phyloP scores from a whole-genome alignment of 1,140 invertebrate species.

The Lordiphosa collinella region DNA sequence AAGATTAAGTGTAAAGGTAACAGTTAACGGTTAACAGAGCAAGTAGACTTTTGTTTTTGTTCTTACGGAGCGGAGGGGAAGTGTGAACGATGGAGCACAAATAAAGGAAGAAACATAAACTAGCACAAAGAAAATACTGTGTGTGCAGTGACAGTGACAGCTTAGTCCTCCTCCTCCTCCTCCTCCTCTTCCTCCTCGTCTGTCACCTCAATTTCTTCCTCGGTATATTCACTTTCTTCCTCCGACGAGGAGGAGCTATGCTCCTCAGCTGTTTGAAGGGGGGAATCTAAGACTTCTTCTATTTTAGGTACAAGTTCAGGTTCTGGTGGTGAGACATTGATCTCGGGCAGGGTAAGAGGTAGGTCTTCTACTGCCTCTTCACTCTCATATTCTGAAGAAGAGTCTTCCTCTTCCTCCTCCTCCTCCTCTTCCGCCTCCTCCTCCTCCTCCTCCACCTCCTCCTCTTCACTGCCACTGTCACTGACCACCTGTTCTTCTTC shows the following conservation, averaged over 20 bases:
- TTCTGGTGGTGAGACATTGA: constrained; percentile 51
- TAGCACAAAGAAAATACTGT: constrained; percentile 42
- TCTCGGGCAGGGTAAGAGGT: constrained; percentile 14
- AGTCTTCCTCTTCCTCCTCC: neutral
- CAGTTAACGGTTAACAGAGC: constrained; percentile 59
- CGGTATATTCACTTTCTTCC: constrained; percentile 48
- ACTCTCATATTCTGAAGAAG: constrained; percentile 36
- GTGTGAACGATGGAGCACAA: constrained; percentile 74
- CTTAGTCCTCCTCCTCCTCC: neutral
- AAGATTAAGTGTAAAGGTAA: constrained; percentile 48
- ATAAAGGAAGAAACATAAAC: constrained; percentile 65
- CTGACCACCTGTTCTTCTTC: constrained; percentile 53
- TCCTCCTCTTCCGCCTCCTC: constrained; percentile 21
- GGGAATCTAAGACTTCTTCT: constrained; percentile 10
- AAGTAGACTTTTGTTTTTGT: constrained; percentile 14
- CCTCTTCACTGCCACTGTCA: constrained; percentile 47
- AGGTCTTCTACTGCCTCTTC: constrained; percentile 4
- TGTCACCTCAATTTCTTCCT: constrained; percentile 47
- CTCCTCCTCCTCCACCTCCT: constrained; percentile 22
- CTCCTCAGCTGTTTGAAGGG: constrained; percentile 7
- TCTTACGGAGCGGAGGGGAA: constrained; percentile 62
- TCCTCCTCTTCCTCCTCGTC: constrained; percentile 18
- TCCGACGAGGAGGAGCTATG: constrained; percentile 5
- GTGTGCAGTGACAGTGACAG: constrained; percentile 45
- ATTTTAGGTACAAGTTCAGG: constrained; percentile 26